Evolutionary conservation across 2,797 vertebrate species (phyloP), one percentile per base, ranked within the genome.

Genomic region (Hephaestus fuliginosus): DNA sequence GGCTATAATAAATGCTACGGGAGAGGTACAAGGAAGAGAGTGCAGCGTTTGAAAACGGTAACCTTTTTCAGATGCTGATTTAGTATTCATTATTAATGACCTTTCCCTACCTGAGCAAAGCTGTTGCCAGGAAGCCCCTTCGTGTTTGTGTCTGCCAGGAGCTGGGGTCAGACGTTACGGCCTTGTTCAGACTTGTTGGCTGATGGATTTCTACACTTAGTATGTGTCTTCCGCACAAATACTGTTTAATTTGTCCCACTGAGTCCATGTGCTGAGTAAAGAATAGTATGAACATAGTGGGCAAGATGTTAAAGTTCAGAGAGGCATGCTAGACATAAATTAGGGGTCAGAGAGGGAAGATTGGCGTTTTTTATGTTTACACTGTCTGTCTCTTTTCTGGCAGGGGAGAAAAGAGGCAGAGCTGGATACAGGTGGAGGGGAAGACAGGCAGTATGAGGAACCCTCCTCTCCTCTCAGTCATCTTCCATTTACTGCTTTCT

Each of bases 31-130:
- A 87, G 88, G 76, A 84, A 88, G 89, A 74, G 86, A 88, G 83
- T 41, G 76, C 61, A 25, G 81, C 53, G 71, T 91, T 89, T 84
- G 85, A 90, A 90, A 92, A 91, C 43, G 66, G 86, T 92, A 94
- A 94, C 91, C 91, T 93, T 94, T 94, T 91, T 93, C 90, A 80
- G 86, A 91, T 91, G 86, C 90, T 91, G 90, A 93, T 94, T 93
- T 91, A 88, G 88, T 93, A 92, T 93, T 93, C 92, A 93, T 94
- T 93, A 94, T 94, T 93, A 92, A 92, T 91, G 92, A 93, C 93
- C 93, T 93, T 95, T 94, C 82, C 81, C 77, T 91, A 92, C 91
- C 89, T 93, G 90, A 88, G 86, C 89, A 90, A 89, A 90, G 91
- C 90, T 84, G 88, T 90, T 91, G 87, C 86, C 89, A 88, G 87